Conservation (phyloP, 2,797 vertebrate species). For the Rhinella marina region DNA sequence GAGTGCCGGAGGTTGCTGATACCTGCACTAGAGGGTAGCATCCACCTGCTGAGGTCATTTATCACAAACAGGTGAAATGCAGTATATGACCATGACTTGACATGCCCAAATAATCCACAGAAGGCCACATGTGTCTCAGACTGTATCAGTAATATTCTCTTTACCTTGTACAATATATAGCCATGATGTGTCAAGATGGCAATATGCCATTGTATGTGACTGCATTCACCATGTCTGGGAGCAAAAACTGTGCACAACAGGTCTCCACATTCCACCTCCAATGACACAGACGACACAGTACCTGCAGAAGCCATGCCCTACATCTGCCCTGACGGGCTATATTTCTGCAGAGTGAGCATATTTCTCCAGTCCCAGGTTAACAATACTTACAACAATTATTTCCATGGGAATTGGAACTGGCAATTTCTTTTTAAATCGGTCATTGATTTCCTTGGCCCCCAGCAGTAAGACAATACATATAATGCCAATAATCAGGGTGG, state of each 20-base stretch:
- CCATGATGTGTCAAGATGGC: background rate
- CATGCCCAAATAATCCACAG: too few relatives aligned
- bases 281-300: background rate
- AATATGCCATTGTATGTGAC: background rate
- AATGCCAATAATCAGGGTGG: slow-evolving; percentile 82
- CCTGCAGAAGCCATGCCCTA: background rate
- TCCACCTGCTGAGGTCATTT: too few relatives aligned
- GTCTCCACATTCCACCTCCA: background rate
- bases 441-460: slow-evolving; percentile 87
- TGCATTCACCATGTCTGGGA: too few relatives aligned
- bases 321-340: background rate
- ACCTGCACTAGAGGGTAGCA: too few relatives aligned
- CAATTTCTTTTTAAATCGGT: slow-evolving; percentile 89
- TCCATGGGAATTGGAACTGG: slow-evolving; percentile 94
- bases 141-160: too few relatives aligned
- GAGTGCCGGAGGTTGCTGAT: too few relatives aligned
- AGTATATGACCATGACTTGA: too few relatives aligned
- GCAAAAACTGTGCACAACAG: too few relatives aligned
- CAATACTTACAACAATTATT: slow-evolving; percentile 86
- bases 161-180: too few relatives aligned
- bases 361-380: too few relatives aligned
- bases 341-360: background rate
- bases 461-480: slow-evolving; percentile 84
- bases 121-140: too few relatives aligned
- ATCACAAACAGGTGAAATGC: too few relatives aligned